Conservation (phyloP, 2,888 invertebrate species). For the Anticlea derivata region DNA sequence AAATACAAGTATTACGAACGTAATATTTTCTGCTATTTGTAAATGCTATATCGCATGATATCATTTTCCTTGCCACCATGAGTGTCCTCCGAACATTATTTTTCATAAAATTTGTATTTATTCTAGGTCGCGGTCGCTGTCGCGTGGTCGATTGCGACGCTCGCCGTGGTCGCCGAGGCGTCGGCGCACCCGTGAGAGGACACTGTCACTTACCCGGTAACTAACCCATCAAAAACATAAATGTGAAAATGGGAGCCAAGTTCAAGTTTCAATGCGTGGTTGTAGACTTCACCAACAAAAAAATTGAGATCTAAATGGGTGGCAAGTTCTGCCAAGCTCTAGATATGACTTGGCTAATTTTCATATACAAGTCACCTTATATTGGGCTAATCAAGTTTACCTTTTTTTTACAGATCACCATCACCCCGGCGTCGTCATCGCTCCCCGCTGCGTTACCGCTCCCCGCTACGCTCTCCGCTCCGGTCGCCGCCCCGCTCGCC, state of each 20-base stretch:
- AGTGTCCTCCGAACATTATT: too few species aligned
- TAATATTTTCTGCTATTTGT: too few species aligned
- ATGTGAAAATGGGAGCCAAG: too few species aligned
- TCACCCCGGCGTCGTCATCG: conserved; percentile 77
- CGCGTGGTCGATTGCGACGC: conserved; percentile 80
- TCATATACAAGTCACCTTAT: too few species aligned
- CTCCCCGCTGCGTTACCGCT: conserved; percentile 74
- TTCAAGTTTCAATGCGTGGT: too few species aligned
- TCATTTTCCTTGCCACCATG: not conserved
- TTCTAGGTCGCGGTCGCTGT: conserved; percentile 86
- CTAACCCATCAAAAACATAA: too few species aligned
- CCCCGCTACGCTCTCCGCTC: conserved; percentile 50
- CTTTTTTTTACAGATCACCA: conserved; percentile 57
- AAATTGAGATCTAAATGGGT: too few species aligned
- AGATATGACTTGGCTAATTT: too few species aligned
- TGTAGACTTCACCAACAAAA: too few species aligned
- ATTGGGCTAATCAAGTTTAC: too few species aligned
- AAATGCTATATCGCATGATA: not conserved
- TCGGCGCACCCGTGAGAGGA: conserved; percentile 68
- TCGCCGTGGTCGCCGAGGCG: conserved; percentile 76
- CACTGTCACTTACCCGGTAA: conserved; percentile 71
- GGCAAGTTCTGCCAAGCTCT: too few species aligned
- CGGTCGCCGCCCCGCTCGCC: conserved; percentile 50
- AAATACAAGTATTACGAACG: too few species aligned
- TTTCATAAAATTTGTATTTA: conserved; percentile 1